Evolutionary conservation across 2,888 invertebrate genomes (phyloP), one percentile per base, ranked within the genome.

Genomic region (Lepidonotus clava): DNA sequence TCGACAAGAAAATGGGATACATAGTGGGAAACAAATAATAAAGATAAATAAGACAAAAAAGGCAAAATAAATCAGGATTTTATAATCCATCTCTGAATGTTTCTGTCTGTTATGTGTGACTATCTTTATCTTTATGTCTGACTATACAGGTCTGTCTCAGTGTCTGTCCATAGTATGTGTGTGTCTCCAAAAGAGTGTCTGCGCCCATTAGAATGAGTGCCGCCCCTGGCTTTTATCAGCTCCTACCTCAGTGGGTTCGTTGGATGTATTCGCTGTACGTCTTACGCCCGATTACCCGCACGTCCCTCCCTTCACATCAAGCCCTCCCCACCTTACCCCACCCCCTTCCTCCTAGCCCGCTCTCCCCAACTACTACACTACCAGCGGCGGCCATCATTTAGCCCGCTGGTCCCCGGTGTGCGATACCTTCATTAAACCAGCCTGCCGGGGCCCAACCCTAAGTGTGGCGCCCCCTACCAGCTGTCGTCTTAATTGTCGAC

Each of bases 301-400:
- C 71, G 34, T 71, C 71, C 38, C 71, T 38, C 38, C 71, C 34
- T n/a, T 71, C 71, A 71, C 71, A 71, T 38, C 71, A 34, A 71
- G 38, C 34, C 71, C 71, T 6, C 38, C 71, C 66, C 66, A 66
- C 66, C 66, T 32, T 32, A 24, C 11, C 28, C 61, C 1, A 2
- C 61, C 61, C 24, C 61, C 21, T 18, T n/a, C 21, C 61, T 28
- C 28, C 28, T 32, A 1, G 28, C 24, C 61, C 61, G 11, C 56
- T n/a, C 24, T 28, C 28, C 61, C 61, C 61, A 21, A 8, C 56
- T 56, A 56, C 28, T 61, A 61, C 61, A 61, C 61, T 61, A n/a
- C 61, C 61, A 28, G 61, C 61, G 32, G 61, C 24, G 61, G 61
- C 61, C 28, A 61, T 61, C 61, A 61, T 24, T 61, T 61, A 61